Evolutionary conservation across 2,113 vertebrate species (phyloP).

Genomic region (Malurus melanocephalus): DNA sequence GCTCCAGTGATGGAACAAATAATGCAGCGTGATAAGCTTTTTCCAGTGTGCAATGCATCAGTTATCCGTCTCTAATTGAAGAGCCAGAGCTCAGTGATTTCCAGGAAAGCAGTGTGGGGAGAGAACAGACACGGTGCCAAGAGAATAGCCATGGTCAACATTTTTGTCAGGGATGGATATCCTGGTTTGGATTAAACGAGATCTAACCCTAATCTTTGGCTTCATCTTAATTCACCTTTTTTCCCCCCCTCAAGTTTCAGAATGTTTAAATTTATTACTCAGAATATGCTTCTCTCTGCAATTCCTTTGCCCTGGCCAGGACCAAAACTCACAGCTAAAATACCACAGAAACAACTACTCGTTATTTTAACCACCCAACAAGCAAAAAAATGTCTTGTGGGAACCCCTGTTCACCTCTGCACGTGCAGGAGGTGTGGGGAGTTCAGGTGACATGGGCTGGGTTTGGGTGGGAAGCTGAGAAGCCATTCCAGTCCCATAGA

Average conservation of each 20-base stretch:
- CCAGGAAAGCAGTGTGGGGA: slow-evolving; percentile 40
- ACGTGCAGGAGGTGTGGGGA: background rate
- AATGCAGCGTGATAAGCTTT: slow-evolving; percentile 26
- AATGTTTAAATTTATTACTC: slow-evolving; percentile 5
- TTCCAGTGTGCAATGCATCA: slow-evolving; percentile 46
- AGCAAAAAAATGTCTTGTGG: background rate
- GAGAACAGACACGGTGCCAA: background rate
- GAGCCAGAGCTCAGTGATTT: slow-evolving; percentile 28
- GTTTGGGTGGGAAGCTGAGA: background rate
- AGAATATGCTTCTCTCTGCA: slow-evolving; percentile 3
- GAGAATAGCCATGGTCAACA: background rate
- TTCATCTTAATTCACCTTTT: slow-evolving; percentile 1
- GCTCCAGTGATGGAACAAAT: slow-evolving; percentile 27
- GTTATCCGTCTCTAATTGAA: slow-evolving; percentile 5
- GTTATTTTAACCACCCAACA: background rate
- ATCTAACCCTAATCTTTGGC: slow-evolving; percentile 11
- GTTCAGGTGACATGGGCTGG: background rate
- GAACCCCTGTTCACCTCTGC: background rate
- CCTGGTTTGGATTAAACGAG: slow-evolving; percentile 11
- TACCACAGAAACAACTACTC: background rate
- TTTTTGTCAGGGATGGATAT: slow-evolving; percentile 21
- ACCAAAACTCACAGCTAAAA: background rate
- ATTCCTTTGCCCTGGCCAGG: background rate
- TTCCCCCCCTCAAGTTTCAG: background rate
- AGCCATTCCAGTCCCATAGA: background rate